A percentile compares a stretch with the other conserved stretches of the same genome.
Conservation (phyloP, 1,140 invertebrate species). For the Drosophila biarmipes region DNA sequence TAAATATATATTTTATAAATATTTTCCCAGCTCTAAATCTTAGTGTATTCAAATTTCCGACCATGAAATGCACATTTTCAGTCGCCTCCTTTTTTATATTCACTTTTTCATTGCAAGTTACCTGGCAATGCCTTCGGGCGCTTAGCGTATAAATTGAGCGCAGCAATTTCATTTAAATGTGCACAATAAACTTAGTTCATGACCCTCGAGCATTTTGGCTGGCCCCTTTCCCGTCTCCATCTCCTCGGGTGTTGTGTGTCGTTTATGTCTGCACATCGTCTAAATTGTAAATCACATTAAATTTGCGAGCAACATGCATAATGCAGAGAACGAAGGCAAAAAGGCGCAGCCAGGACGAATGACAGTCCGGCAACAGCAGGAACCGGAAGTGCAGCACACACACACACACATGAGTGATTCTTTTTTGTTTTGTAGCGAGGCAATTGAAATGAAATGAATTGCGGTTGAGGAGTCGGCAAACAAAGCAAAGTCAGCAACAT, state of each 20-base stretch:
- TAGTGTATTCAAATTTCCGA: conserved; percentile 10
- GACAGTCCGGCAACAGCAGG: conserved; percentile 20
- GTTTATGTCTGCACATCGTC: conserved; percentile 56
- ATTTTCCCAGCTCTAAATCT: no score
- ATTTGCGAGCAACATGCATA: conserved; percentile 71
- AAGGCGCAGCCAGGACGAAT: conserved; percentile 34
- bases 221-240: neutral
- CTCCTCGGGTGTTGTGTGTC: conserved; percentile 12
- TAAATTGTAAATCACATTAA: conserved; percentile 77
- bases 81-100: neutral
- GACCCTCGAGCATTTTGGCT: conserved; percentile 65
- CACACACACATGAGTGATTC: conserved; percentile 25
- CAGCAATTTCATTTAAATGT: conserved; percentile 83
- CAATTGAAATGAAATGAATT: conserved; percentile 81
- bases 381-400: conserved; percentile 70
- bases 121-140: conserved; percentile 61
- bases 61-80: neutral
- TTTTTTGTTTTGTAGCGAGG: conserved; percentile 24
- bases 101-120: conserved; percentile 23
- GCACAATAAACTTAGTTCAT: conserved; percentile 82
- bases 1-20: neutral
- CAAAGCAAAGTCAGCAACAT: conserved; percentile 60
- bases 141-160: conserved; percentile 80
- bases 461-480: conserved; percentile 53
- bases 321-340: conserved; percentile 46